Base-by-base conservation (phyloP, 2,888 invertebrate genomes). In the Protophormia terraenovae region DNA sequence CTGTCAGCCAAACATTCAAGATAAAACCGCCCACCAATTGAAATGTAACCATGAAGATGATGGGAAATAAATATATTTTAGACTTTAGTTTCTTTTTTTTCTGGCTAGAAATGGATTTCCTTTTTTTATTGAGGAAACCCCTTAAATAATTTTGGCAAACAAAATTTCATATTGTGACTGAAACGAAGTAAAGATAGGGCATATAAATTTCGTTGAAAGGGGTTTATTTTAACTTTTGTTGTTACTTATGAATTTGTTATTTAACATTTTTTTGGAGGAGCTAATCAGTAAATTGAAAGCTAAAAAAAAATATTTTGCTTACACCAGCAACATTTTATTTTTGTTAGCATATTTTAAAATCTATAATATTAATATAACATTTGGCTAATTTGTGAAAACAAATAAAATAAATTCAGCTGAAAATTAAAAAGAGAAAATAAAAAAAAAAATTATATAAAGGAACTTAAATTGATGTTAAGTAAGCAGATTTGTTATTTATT, bases 21-120 rank as follows among this genome's bases (percentile, higher is more conserved):
- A n/a, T n/a, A n/a, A n/a, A n/a, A n/a, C n/a, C n/a, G 79, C 71
- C 71, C 79, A 64, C 79, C 53, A 55, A 10, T 53, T 47, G 41
- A 32, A 47, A 12, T 16, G 27, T 2, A 71, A 12, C 10, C 8
- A 45, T 45, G 45, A 10, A 45, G 45, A 45, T 45, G 16, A 16
- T 10, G 16, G 4, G 16, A 32, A 38, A 27, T 14, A 64, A 35
- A 41, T 7, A 41, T 24, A 64, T 64, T 29, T 66, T 53, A 45
- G 19, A n/a, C 10, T 24, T 41, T 16, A 58, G 10, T 41, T 38
- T 2, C 5, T 16, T 27, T 38, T 62, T 14, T 35, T 38, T 38
- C 38, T 62, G 38, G 19, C 35, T 38, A 38, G 12, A 38, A 14
- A 19, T 45, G n/a, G 45, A 4, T n/a, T 45, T 45, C 4, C n/a